Base-by-base conservation (phyloP, 2,113 vertebrate genomes). In the Ictidomys tridecemlineatus region DNA sequence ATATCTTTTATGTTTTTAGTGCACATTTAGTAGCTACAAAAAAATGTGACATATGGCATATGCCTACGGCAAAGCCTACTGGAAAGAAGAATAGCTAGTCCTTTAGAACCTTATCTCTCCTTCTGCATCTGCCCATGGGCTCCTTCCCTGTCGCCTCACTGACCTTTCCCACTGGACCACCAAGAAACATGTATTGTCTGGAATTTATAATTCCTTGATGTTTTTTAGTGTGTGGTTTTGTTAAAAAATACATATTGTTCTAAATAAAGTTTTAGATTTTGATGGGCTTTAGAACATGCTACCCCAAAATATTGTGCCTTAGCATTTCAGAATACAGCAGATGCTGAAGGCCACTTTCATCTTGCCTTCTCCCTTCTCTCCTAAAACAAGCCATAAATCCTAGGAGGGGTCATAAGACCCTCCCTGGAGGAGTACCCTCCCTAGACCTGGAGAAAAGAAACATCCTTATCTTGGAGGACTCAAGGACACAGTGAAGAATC, bases 41-140 rank as follows among this genome's bases (percentile, higher is more conserved):
- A 96, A 45, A 85, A 61, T 26, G n/a, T 3, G 73, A 76, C 32
- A 37, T 2, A 2, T 77, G 56, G 7, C 56, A 10, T 4, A 28
- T 37, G 30, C n/a, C 18, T 48, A 45, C 26, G 20, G 8, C 28
- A 56, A 63, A 89, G 26, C 10, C 10, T 24, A 30, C 9, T 24
- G 37, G 11, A 32, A 51, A 69, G 56, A 82, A 37, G 8, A 45
- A 26, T n/a, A 39, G 37, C 34, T 61, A 42, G 26, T n/a, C 30
- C 26, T 3, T 67, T 4, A 77, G 28, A 30, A 26, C 48, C 8
- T 53, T 8, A 11, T n/a, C 30, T 1, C 70, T 70, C 39, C 20
- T 28, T 24, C 3, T 42, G 17, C 1, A 8, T 17, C 14, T 5
- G 6, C 26, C 13, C 48, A 6, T 0, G 0, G 34, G 24, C 1